A percentile compares a stretch with the other conserved stretches of the same genome.
Conservation (phyloP, 1,140 invertebrate genomes). For the Euura lappo region DNA sequence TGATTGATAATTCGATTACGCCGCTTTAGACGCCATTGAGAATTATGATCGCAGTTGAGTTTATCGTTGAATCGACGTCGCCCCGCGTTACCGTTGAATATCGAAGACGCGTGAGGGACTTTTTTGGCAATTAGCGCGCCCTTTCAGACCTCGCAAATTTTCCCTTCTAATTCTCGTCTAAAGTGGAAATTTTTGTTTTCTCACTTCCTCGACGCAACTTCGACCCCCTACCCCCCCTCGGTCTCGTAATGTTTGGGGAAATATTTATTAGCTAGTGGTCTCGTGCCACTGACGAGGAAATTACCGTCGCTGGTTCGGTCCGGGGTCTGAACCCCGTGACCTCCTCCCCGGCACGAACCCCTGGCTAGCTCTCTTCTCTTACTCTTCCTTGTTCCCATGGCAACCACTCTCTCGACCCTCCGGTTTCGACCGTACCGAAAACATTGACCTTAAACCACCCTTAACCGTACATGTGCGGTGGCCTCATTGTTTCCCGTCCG, state of each 20-base stretch:
- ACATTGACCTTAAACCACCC: constrained; percentile 46
- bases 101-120: neutral
- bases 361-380: constrained; percentile 20
- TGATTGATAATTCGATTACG: neutral
- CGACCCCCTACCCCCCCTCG: neutral
- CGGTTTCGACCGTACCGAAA: constrained; percentile 42
- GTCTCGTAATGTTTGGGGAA: neutral
- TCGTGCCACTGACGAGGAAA: neutral
- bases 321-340: constrained; percentile 11
- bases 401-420: constrained; percentile 22
- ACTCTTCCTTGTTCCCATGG: constrained; percentile 22
- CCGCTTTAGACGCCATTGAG: neutral
- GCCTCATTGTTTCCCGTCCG: too few species aligned
- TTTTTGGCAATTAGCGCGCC: neutral
- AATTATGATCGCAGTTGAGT: neutral
- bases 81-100: neutral
- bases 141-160: neutral
- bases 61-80: neutral
- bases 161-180: too few species aligned
- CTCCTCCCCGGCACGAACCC: constrained; percentile 15
- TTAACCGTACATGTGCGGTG: neutral
- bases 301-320: neutral
- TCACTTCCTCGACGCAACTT: too few species aligned
- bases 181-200: too few species aligned
- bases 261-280: neutral